phyloP scores from a whole-genome alignment of 1,140 invertebrate genomes.

The Stenopsyche tienmushanensis region DNA sequence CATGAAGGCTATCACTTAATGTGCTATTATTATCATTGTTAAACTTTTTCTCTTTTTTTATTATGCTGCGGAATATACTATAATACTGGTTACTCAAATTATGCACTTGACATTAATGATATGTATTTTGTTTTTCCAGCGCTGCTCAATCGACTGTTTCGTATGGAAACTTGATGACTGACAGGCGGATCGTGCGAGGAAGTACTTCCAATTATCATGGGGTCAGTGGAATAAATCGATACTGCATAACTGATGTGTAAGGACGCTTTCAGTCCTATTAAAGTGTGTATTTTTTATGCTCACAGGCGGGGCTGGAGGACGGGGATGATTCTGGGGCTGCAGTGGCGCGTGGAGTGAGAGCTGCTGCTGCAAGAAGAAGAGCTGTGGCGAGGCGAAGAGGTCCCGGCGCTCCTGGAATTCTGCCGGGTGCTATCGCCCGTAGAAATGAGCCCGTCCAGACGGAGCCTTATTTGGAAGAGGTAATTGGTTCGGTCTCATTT shows the following conservation, averaged over 20 bases:
- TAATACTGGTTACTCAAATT: too few species aligned
- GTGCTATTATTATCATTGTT: too few species aligned
- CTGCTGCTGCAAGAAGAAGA: conserved; percentile 63
- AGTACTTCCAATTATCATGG: conserved; percentile 57
- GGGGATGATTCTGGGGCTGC: conserved; percentile 60
- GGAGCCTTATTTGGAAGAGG: conserved; percentile 83
- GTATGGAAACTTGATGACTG: conserved; percentile 82
- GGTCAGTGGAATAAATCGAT: conserved; percentile 3
- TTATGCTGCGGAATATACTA: too few species aligned
- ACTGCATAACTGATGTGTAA: too few species aligned
- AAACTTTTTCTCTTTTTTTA: too few species aligned
- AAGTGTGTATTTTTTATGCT: neutral
- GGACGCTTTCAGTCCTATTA: neutral
- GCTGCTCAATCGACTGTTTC: too few species aligned
- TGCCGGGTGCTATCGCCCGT: conserved; percentile 71
- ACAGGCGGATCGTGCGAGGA: conserved; percentile 77
- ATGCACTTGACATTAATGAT: too few species aligned
- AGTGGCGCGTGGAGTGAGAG: conserved; percentile 51
- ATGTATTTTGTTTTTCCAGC: too few species aligned
- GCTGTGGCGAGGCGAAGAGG: conserved; percentile 61
- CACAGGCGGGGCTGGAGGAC: conserved; percentile 44
- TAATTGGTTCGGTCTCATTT: too few species aligned
- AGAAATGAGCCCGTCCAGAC: conserved; percentile 85
- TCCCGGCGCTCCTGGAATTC: conserved; percentile 57
- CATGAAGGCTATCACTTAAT: too few species aligned